Percentiles rank a stretch among this genome's conserved stretches.
Evolutionary conservation across 2,113 vertebrate species (phyloP).

Genomic region (Sinocyclocheilus grahami): DNA sequence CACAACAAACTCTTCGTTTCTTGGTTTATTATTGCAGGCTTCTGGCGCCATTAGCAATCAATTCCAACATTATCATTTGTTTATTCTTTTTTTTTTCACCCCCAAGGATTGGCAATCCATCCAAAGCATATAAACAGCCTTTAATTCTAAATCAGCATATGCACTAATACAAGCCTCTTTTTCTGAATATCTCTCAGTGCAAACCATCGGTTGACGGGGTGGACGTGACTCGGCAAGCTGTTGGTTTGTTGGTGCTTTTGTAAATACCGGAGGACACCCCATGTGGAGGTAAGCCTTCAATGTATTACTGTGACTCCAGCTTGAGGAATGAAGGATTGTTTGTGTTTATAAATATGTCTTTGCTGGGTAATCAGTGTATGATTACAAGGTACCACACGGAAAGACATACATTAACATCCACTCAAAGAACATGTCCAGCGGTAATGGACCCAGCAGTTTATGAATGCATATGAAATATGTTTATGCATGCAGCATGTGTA

Average conservation of each 20-base stretch:
- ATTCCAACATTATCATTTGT: conserved; percentile 68
- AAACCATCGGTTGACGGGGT: not conserved
- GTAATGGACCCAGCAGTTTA: conserved; percentile 24
- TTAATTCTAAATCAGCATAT: conserved; percentile 49
- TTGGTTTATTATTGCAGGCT: conserved; percentile 62
- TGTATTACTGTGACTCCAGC: conserved; percentile 4
- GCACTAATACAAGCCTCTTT: conserved; percentile 50
- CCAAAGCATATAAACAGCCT: conserved; percentile 77
- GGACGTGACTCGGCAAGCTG: not conserved
- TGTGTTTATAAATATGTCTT: conserved; percentile 27
- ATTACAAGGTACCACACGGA: conserved; percentile 13
- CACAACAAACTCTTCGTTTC: not conserved
- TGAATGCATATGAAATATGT: conserved; percentile 57
- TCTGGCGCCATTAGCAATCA: conserved; percentile 68
- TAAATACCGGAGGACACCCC: conserved; percentile 65
- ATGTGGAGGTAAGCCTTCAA: not conserved
- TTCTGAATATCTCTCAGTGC: conserved; percentile 65
- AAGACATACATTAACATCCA: conserved; percentile 38
- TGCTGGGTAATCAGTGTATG: conserved; percentile 52
- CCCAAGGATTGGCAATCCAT: conserved; percentile 64
- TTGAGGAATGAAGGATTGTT: conserved; percentile 25
- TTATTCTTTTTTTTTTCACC: conserved; percentile 62
- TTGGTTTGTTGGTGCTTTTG: not conserved
- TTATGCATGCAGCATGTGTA: conserved; percentile 49
- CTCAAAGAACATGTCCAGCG: conserved; percentile 45